A percentile compares a stretch with the other conserved stretches of the same genome.
phyloP scores from a whole-genome alignment of 2,888 invertebrate genomes.

The Drosophila mettleri region DNA sequence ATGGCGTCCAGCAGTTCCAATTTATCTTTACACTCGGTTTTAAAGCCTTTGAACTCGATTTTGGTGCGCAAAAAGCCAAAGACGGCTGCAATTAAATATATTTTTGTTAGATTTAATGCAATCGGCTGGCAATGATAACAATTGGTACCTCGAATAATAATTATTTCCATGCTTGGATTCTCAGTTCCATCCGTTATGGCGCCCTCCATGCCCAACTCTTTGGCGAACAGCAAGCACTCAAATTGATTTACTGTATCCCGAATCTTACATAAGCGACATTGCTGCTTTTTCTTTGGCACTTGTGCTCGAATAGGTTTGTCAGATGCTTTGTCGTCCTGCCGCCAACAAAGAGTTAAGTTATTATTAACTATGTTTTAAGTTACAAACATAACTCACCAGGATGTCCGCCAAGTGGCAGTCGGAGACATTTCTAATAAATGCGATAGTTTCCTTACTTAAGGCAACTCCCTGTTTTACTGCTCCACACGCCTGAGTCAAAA shows the following conservation, averaged over 20 bases:
- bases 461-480: slow-evolving; percentile 30
- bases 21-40: slow-evolving; percentile 53
- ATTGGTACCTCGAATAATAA: slow-evolving; percentile 86
- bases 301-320: not conserved
- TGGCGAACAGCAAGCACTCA: slow-evolving; percentile 87
- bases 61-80: slow-evolving; percentile 84
- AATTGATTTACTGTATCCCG: slow-evolving; percentile 85
- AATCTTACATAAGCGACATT: slow-evolving; percentile 85
- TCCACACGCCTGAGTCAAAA: slow-evolving; percentile 59
- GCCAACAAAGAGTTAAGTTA: not conserved
- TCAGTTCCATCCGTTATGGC: slow-evolving; percentile 87
- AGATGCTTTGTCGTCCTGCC: slow-evolving; percentile 47
- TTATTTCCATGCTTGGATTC: slow-evolving; percentile 88
- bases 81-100: slow-evolving; percentile 75
- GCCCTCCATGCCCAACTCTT: slow-evolving; percentile 84
- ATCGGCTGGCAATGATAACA: not conserved
- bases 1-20: slow-evolving; percentile 86
- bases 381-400: slow-evolving; percentile 56
- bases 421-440: slow-evolving; percentile 78
- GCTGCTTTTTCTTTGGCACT: slow-evolving; percentile 6
- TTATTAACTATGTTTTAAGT: not conserved
- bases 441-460: slow-evolving; percentile 13
- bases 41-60: slow-evolving; percentile 46
- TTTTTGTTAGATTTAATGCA: no score
- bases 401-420: slow-evolving; percentile 83